phyloP scores from a whole-genome alignment of 2,113 vertebrate genomes.

The Synodontis membranacea region DNA sequence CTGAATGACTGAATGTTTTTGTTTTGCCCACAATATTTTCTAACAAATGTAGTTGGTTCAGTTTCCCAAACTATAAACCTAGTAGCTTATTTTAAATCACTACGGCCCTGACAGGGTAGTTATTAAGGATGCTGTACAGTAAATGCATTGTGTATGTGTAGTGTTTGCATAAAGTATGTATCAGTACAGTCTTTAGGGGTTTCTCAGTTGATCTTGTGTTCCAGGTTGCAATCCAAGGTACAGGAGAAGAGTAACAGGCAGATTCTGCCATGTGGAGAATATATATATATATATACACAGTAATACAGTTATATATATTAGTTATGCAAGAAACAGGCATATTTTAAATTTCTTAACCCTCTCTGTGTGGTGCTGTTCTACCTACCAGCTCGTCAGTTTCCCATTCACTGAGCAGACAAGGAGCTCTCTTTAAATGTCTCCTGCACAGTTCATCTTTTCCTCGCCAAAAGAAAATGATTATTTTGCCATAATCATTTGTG shows the following conservation, averaged over 20 bases:
- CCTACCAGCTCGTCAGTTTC: conserved; percentile 29
- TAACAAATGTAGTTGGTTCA: neutral
- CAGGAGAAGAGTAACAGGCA: neutral
- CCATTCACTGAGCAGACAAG: conserved; percentile 36
- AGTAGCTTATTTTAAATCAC: neutral
- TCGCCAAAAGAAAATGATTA: conserved; percentile 31
- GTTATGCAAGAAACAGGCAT: conserved; percentile 15
- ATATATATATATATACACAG: too few species aligned
- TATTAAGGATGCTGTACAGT: neutral
- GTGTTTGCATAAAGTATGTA: neutral
- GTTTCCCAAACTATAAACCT: neutral
- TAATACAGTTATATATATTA: neutral
- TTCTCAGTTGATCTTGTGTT: neutral
- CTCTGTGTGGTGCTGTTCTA: neutral
- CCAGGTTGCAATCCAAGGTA: neutral
- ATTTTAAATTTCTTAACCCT: conserved; percentile 32
- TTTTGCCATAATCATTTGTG: conserved; percentile 50
- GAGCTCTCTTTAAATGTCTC: conserved; percentile 34
- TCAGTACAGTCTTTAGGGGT: neutral
- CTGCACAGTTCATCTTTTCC: conserved; percentile 31
- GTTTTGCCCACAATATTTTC: neutral
- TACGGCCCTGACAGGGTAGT: neutral
- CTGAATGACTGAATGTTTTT: neutral
- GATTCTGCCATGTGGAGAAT: neutral
- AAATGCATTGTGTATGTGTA: neutral